Base-by-base conservation (phyloP, 2,113 vertebrate species). In the Epinephelus cyanopodus region DNA sequence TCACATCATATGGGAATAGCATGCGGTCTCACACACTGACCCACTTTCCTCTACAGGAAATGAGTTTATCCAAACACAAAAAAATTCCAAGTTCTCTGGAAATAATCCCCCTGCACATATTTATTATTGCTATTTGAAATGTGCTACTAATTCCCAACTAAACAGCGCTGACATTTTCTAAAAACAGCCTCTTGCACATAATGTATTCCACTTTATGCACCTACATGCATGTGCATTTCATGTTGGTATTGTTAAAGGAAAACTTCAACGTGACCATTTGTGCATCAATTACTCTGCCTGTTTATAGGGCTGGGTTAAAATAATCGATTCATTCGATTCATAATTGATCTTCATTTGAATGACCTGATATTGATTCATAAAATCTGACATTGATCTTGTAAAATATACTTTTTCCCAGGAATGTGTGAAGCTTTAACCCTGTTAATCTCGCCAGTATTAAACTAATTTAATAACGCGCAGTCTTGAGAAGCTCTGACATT, bases 41-140 rank as follows among this genome's bases (percentile, higher is more conserved):
- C 84, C 78, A 90, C 65, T 92, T 91, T 50, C 6, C 17, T 27
- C 42, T 1, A 74, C 78, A 82, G 89, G 84, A 92, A 84, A 61
- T 60, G 19, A 69, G 71, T 92, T 89, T 73, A 78, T 89, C 76
- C 74, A 86, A 86, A 88, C 68, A 84, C 17, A 64, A 58, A 37
- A 29, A 87, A 69, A 84, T 87, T 88, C 77, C 73, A 79, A 61
- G 27, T 42, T 2, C 21, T 58, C 56, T 54, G 37, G 42, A 83
- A 85, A 84, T 79, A 48, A 77, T 45, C 23, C 29, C 72, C 33
- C 2, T 11, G 25, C 48, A 25, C 47, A 62, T 83, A 54, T 77
- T 33, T 54, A 13, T 70, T 33, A 14, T 48, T 74, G 47, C 33
- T 69, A 52, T 74, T 82, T 66, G 5, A 81, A 77, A 50, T 47